Evolutionary conservation across 2,113 vertebrate genomes (phyloP).

Genomic region (Sterrhoptilus dennistouni): DNA sequence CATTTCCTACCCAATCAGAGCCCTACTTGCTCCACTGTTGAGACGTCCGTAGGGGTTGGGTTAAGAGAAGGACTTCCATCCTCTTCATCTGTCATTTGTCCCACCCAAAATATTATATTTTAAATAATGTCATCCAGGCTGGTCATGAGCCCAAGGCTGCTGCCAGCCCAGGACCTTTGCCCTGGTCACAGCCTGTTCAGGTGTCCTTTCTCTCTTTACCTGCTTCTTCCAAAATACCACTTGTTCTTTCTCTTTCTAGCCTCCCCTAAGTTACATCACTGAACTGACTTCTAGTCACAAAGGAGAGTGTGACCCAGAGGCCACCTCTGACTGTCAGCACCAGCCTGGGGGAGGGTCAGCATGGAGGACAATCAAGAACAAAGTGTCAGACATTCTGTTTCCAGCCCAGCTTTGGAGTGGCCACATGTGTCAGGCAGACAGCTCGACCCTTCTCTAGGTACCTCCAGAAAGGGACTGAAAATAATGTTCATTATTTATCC

Average conservation of each 20-base stretch:
- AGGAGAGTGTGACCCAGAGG: neutral
- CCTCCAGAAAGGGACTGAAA: neutral
- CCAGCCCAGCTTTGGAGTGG: neutral
- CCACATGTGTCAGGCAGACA: neutral
- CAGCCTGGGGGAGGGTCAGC: neutral
- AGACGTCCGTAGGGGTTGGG: neutral
- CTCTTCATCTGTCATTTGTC: neutral
- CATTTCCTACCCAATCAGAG: neutral
- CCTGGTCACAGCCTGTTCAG: neutral
- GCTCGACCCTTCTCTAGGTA: rapidly evolving
- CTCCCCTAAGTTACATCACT: neutral
- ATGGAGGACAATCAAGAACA: neutral
- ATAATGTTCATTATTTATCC: neutral
- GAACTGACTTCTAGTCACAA: neutral
- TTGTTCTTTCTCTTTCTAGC: neutral
- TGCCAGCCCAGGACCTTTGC: neutral
- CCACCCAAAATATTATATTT: neutral
- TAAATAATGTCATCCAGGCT: neutral
- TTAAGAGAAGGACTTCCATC: neutral
- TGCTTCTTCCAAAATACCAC: neutral
- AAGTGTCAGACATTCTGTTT: neutral
- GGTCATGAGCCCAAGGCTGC: neutral
- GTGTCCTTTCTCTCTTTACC: neutral
- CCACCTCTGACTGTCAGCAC: neutral
- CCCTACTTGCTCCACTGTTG: neutral